phyloP scores from a whole-genome alignment of 2,113 vertebrate species.

The Myrmecobius fasciatus region DNA sequence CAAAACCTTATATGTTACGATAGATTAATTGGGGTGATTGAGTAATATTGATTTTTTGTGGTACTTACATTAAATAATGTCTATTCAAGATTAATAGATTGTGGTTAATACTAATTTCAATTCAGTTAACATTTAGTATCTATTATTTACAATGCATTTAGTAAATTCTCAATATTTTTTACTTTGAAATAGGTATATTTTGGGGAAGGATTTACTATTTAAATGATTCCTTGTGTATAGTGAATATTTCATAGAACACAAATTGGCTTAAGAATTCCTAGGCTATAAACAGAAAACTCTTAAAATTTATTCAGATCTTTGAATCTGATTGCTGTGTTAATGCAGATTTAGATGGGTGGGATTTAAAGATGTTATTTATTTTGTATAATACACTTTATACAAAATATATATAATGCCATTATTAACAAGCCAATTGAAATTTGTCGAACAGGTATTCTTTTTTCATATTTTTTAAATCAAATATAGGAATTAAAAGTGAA shows the following conservation, averaged over 20 bases:
- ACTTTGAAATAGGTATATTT: background rate
- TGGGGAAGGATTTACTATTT: background rate
- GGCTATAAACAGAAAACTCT: background rate
- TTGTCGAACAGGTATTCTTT: background rate
- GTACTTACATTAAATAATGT: background rate
- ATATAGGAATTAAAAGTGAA: background rate
- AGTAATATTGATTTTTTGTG: background rate
- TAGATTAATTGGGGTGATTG: background rate
- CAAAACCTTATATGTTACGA: background rate
- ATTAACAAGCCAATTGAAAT: background rate
- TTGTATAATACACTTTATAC: background rate
- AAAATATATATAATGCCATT: background rate
- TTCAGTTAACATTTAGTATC: background rate
- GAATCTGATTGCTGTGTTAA: background rate
- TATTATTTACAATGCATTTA: background rate
- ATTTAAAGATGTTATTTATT: background rate
- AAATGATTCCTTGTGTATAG: background rate
- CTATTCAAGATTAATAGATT: background rate
- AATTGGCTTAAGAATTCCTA: background rate
- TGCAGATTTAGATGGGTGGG: background rate
- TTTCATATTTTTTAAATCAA: background rate
- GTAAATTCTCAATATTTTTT: background rate
- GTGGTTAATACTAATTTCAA: background rate
- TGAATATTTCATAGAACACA: background rate
- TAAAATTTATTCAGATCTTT: slow-evolving; percentile 2